A percentile compares a stretch with the other conserved stretches of the same genome.
Conservation (phyloP, 2,888 invertebrate species). For the Acronicta psi region DNA sequence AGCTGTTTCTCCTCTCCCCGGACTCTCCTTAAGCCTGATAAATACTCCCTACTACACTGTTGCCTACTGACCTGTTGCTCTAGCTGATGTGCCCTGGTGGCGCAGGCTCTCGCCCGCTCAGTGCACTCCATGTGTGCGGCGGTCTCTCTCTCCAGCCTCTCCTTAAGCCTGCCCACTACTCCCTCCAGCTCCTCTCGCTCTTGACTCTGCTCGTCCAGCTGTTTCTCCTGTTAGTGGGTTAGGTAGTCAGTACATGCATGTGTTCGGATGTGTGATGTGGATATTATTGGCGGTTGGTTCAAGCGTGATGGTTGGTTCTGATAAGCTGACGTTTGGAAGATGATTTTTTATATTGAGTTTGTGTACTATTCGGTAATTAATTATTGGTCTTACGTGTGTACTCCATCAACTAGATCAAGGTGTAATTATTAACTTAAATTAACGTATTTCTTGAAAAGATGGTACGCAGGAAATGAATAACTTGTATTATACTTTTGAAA, state of each 20-base stretch:
- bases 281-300: constrained; percentile 37
- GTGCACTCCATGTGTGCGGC: constrained; percentile 95
- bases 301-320: constrained; percentile 39
- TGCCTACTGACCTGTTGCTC: constrained; percentile 84
- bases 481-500: too few species aligned
- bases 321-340: constrained; percentile 6
- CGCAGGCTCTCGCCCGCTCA: constrained; percentile 90
- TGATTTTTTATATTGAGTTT: too few species aligned
- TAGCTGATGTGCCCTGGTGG: constrained; percentile 89
- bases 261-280: constrained; percentile 24
- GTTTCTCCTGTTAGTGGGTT: constrained; percentile 92
- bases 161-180: constrained; percentile 93
- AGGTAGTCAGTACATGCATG: constrained; percentile 61
- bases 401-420: too few species aligned
- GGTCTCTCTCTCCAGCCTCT: constrained; percentile 96
- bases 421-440: too few species aligned
- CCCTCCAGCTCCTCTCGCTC: constrained; percentile 98
- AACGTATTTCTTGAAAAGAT: too few species aligned
- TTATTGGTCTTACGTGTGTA: too few species aligned
- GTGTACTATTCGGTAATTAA: too few species aligned
- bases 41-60: too few species aligned
- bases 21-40: too few species aligned
- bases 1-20: too few species aligned
- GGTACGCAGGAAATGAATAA: too few species aligned
- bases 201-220: constrained; percentile 95